Conservation (phyloP, 1,140 invertebrate genomes). For the Liolophura sinensis region DNA sequence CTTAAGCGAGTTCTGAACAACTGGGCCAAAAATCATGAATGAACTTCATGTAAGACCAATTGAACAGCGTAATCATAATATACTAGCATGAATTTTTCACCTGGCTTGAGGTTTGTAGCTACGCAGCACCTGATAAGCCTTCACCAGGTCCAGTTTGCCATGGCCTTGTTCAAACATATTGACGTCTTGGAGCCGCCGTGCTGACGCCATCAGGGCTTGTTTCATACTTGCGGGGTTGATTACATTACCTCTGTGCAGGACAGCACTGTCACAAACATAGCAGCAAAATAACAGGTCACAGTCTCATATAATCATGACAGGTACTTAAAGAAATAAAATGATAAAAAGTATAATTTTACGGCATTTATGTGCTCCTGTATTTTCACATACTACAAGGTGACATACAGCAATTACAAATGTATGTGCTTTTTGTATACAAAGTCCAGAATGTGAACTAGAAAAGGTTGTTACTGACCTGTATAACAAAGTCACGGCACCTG, state of each 20-base stretch:
- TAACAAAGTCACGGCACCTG: slow-evolving; percentile 86
- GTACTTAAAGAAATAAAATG: too few relatives aligned
- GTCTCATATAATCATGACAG: too few relatives aligned
- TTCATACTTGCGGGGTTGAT: slow-evolving; percentile 94
- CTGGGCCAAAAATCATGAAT: too few relatives aligned
- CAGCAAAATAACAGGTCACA: neutral
- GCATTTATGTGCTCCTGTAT: too few relatives aligned
- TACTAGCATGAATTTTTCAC: slow-evolving; percentile 46
- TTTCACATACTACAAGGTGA: too few relatives aligned
- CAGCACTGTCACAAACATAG: slow-evolving; percentile 49
- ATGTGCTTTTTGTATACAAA: too few relatives aligned
- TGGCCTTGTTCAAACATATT: slow-evolving; percentile 96
- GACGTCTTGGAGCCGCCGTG: slow-evolving; percentile 77
- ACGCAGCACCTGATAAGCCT: slow-evolving; percentile 79
- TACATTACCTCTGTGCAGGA: slow-evolving; percentile 63
- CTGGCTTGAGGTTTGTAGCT: slow-evolving; percentile 83
- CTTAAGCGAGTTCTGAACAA: too few relatives aligned
- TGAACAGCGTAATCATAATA: too few relatives aligned
- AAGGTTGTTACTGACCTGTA: slow-evolving; percentile 64
- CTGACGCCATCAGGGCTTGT: slow-evolving; percentile 88
- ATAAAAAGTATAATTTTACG: neutral
- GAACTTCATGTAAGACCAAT: too few relatives aligned
- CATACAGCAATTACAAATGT: slow-evolving; percentile 1
- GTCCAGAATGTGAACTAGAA: too few relatives aligned
- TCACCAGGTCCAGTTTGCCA: slow-evolving; percentile 88